Conservation (phyloP, 2,113 vertebrate genomes). For the Microcebus jonahi region DNA sequence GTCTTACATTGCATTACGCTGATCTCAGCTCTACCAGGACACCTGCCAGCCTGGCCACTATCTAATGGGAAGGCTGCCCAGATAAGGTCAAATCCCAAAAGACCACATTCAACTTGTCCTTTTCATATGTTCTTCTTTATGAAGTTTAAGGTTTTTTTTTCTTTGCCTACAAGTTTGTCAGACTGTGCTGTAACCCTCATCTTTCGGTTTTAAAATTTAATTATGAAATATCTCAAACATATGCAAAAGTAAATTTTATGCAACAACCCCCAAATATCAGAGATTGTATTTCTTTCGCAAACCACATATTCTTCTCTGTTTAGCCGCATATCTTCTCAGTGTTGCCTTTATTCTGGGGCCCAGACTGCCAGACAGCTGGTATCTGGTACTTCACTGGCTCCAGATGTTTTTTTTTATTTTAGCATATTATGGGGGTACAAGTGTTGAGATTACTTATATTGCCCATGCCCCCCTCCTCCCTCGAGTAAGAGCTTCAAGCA, state of each 20-base stretch:
- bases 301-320: neutral
- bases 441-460: no score
- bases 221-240: neutral
- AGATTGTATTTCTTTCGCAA: neutral
- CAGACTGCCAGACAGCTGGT: neutral
- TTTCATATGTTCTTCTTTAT: neutral
- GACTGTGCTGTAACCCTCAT: neutral
- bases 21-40: neutral
- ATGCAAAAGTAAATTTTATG: neutral
- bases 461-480: no score
- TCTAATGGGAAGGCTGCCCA: neutral
- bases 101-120: neutral
- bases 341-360: neutral
- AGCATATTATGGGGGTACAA: no score
- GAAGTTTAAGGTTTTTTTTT: neutral
- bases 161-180: neutral
- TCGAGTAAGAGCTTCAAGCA: no score
- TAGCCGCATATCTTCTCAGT: neutral
- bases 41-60: neutral
- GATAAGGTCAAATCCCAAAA: neutral
- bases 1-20: neutral
- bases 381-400: neutral
- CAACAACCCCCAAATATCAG: neutral
- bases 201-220: neutral
- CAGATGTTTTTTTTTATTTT: no score